These are phyloP conservation scores for Hemicrepidius hirtus DNA, from an alignment of 2,888 invertebrate genomes.

Conservation along the genomic window DNA sequence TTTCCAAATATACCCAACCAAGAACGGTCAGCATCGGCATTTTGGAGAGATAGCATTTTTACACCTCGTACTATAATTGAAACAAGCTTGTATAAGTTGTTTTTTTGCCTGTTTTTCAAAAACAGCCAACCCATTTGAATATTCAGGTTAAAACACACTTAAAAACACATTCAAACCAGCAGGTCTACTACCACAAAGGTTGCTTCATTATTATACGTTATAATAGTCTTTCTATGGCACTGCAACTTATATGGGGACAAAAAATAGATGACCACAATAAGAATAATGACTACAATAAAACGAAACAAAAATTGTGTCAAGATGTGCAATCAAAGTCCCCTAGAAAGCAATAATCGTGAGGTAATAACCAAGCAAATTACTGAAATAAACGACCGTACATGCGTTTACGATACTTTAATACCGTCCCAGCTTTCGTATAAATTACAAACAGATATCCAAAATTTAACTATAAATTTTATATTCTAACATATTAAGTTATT, in stretches of 20 bases:
- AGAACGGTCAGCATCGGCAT: conserved; percentile 39
- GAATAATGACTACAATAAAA: conserved; percentile 52
- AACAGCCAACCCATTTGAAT: conserved; percentile 24
- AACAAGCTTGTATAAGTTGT: conserved; percentile 66
- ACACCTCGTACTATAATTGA: conserved; percentile 67
- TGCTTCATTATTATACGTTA: conserved; percentile 62
- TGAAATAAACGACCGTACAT: conserved; percentile 42
- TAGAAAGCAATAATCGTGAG: conserved; percentile 48
- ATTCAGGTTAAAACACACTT: conserved; percentile 32
- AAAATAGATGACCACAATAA: conserved; percentile 51
- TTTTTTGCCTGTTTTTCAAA: conserved; percentile 53
- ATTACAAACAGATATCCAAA: neutral
- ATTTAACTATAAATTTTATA: no score
- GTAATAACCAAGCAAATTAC: conserved; percentile 49
- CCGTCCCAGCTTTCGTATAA: conserved; percentile 6
- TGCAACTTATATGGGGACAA: conserved; percentile 55
- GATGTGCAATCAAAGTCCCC: conserved; percentile 42
- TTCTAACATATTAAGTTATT: no score
- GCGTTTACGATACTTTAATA: conserved; percentile 42
- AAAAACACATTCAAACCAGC: conserved; percentile 8
- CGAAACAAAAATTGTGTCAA: conserved; percentile 51
- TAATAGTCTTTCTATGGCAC: conserved; percentile 60
- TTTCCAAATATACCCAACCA: conserved; percentile 19
- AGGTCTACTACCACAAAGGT: conserved; percentile 57
- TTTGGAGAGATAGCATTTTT: conserved; percentile 63